Evolutionary conservation across 1,140 invertebrate species (phyloP), one percentile per base, ranked within the genome.

Genomic region (Diploscapter pachys): DNA sequence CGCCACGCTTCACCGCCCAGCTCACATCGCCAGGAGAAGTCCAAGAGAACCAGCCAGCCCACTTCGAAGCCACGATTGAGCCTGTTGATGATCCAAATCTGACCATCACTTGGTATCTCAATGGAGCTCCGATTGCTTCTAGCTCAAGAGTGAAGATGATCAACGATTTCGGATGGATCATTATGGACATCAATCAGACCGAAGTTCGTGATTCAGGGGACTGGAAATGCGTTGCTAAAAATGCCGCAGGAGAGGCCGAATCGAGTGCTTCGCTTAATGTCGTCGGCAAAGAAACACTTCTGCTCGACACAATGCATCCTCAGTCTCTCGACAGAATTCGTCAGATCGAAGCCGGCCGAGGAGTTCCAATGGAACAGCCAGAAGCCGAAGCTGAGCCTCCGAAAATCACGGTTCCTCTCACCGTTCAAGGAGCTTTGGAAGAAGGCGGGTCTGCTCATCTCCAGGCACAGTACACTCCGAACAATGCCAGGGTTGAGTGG

Each of bases 31-130:
- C 77, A 13, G 84, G 81, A 55, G 82, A 95, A 82, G 92, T 98
- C 71, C 92, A 92, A 84, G 96, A 99, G 89, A 93, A 93, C 31
- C 93, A 98, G 85, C 88, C 93, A 65, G 94, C 94, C 51, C 95
- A 98, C 83, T 98, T 98, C 84, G 96, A 98, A 87, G 95, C 93
- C 82, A 91, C 94, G 55, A 87, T 99, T 8, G 94, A 96, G 80
- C 96, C 96, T 5, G 92, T 97, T 48, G 96, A 94, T 57, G 96
- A 99, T 88, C 90, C 93, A 0, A 93, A 93, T 0, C 93, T 99
- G 92, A 93, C 93, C 86, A 94, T 99, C 0, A 93, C 97, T 88
- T 99, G 96, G 96, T 96, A 64, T 53, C 49, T 82, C 9, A 83
- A 83, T 53, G 82, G 82, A 65, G 63, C 57, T 5, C 83, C 82